Base-by-base conservation (phyloP, 2,797 vertebrate genomes). In the Petrocephalus schoutedeni region DNA sequence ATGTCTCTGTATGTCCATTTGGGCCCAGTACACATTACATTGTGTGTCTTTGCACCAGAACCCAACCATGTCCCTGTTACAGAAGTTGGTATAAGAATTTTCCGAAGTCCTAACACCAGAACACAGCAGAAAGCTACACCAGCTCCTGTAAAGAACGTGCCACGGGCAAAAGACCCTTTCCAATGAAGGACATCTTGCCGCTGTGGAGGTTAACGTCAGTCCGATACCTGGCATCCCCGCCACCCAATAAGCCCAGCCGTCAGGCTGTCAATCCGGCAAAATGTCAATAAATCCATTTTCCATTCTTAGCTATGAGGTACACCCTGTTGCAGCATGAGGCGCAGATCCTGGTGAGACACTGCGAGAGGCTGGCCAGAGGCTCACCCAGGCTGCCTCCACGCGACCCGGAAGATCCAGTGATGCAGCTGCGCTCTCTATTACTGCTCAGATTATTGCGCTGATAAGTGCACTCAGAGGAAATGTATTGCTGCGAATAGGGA, bases 1-100 rank as follows among this genome's bases (percentile, higher is more conserved):
- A 2, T 41, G 36, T 41, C 53, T 54, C 12, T 41, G 36, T 41
- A 41, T 41, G 2, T 41, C 36, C 36, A 41, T 41, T 41, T 41
- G 36, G 36, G 36, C 36, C 36, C 36, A 2, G 36, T 41, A 41
- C 3, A 41, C 2, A 41, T 41, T 41, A 41, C 36, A 41, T 41
- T 41, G 1, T 41, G 36, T 41, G 36, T 8, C 4, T 51, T 5
- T 51, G 49, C 7, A 1, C 2, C 28, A 74, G 67, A 74, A 57
- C 64, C 28, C 54, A 80, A 82, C 71, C 67, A 53, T 45, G 86
- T 56, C 28, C n/a, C 67, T 87, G 74, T 87, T 71, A 87, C 19
- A 58, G 49, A 23, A 49, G 51, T 49, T 6, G 49, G n/a, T 8
- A 21, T 1, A 16, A 83, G 9, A 54, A 21, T 83, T 82, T 83